Base-by-base conservation (phyloP, 2,888 invertebrate species). In the Zonitis immaculata region DNA sequence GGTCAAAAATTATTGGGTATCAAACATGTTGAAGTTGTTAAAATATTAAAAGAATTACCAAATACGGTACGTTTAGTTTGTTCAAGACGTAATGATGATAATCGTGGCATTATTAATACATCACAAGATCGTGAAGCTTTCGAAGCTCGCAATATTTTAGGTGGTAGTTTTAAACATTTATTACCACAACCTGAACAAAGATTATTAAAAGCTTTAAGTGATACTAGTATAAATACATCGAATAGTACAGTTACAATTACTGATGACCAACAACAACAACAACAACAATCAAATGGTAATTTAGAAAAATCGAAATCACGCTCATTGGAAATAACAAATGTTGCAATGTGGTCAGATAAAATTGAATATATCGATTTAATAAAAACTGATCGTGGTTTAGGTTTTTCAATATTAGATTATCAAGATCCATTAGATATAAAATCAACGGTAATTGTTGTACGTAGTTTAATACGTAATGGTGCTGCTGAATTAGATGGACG, bases 381-480 rank as follows among this genome's bases (percentile, higher is more conserved):
- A 53, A 99, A 99, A 80, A 93, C 92, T 63, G 95, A 96, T 71
- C 86, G 92, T 68, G 99, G 99, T 47, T 86, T 99, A 57, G 99
- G 99, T 58, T 99, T 99, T 81, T 96, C 96, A 64, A 95, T 99
- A 70, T 82, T 99, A 60, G 99, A 95, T 78, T 95, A 95, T 78
- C 95, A 95, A 84, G 98, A 99, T 79, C 98, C 98, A 35, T 81
- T 95, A 71, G 96, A 98, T 79, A 86, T 94, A 51, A 88, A 88
- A 68, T 92, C 95, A 69, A 95, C 95, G 63, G 95, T 97, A 64
- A 97, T 98, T 76, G 96, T 98, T 59, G 94, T 98, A 66, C 85
- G 96, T 67, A 96, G 96, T 72, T 82, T 99, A 62, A 98, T 99
- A 51, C 97, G 98, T 27, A 95, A 96, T 52, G 99, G 99, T 28